phyloP scores from a whole-genome alignment of 1,140 invertebrate species.

The Anthonomus grandis region DNA sequence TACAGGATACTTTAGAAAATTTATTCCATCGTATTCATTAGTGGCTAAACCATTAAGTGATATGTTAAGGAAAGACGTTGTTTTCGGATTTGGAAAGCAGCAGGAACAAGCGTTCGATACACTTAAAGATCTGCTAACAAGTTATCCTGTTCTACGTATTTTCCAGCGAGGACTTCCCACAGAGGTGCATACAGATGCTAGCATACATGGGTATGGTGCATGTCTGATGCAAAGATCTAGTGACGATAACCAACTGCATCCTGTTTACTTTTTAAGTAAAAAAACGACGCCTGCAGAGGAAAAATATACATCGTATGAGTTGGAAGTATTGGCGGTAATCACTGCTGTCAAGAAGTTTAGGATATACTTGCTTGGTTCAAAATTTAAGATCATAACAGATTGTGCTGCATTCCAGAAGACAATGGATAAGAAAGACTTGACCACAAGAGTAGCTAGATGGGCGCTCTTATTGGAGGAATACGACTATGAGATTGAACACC shows the following conservation, averaged over 20 bases:
- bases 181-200: no score
- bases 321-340: constrained; percentile 53
- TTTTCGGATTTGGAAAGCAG: constrained; percentile 1
- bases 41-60: constrained; percentile 39
- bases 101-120: constrained; percentile 29
- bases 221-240: no score
- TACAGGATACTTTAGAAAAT: constrained; percentile 43
- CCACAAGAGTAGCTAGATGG: constrained; percentile 42
- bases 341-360: constrained; percentile 52
- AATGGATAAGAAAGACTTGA: constrained; percentile 38
- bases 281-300: no score
- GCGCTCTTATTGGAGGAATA: constrained; percentile 42
- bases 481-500: constrained; percentile 43
- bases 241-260: no score
- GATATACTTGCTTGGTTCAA: constrained; percentile 51
- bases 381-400: constrained; percentile 51
- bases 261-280: no score
- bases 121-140: constrained; percentile 17
- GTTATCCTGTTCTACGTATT: constrained; percentile 45
- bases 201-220: no score
- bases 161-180: no score
- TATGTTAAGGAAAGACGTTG: constrained; percentile 21
- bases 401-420: constrained; percentile 43
- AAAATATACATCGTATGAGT: no score
- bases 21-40: constrained; percentile 29